These are phyloP conservation scores for Pelmatolapia mariae DNA, from an alignment of 2,113 vertebrate species.

Conservation along the genomic window DNA sequence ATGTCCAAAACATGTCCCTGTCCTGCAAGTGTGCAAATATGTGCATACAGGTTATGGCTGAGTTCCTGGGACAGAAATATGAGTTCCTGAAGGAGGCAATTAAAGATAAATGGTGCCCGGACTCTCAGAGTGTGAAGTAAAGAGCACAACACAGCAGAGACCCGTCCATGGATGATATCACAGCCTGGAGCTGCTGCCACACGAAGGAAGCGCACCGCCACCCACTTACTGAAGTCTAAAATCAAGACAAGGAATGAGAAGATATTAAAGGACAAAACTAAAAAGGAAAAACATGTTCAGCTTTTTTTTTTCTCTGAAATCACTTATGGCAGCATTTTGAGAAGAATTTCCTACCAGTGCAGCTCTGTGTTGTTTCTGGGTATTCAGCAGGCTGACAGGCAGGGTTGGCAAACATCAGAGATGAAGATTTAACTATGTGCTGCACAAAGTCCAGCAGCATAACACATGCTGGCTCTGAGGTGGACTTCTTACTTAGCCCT, in stretches of 20 bases:
- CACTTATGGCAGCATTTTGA: background rate
- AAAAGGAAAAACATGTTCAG: background rate
- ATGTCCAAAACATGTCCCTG: background rate
- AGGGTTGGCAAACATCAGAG: slow-evolving; percentile 90
- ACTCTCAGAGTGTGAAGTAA: slow-evolving; percentile 86
- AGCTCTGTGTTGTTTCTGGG: slow-evolving; percentile 72
- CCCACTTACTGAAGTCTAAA: slow-evolving; percentile 93
- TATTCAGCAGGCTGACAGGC: slow-evolving; percentile 73
- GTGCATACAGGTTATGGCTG: slow-evolving; percentile 66
- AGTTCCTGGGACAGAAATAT: slow-evolving; percentile 81
- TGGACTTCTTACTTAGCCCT: slow-evolving; percentile 88
- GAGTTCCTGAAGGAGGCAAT: slow-evolving; percentile 77
- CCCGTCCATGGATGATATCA: slow-evolving; percentile 75
- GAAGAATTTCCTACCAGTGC: slow-evolving; percentile 71
- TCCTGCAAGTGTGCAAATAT: background rate
- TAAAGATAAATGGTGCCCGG: slow-evolving; percentile 80
- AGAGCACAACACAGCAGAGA: slow-evolving; percentile 83
- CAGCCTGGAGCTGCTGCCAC: slow-evolving; percentile 87
- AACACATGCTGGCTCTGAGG: slow-evolving; percentile 88
- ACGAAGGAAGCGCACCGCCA: slow-evolving; percentile 84
- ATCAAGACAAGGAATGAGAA: background rate
- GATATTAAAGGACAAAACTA: background rate
- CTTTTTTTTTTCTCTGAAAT: background rate
- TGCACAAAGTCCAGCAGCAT: slow-evolving; percentile 97
- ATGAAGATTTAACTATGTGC: slow-evolving; percentile 94